Evolutionary conservation across 2,797 vertebrate species (phyloP).

Genomic region (Lemur catta): DNA sequence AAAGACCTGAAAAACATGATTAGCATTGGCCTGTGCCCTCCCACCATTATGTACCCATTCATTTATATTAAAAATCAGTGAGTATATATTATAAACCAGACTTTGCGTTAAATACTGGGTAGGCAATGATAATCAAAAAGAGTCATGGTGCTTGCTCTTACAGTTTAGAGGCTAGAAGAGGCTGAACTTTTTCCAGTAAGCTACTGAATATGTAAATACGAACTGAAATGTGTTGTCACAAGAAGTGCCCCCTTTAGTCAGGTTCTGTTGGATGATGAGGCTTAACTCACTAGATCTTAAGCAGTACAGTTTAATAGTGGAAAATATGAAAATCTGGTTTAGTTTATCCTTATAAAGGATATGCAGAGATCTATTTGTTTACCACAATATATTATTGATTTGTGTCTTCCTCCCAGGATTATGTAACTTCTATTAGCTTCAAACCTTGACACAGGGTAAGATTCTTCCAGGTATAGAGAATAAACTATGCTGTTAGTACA

Average conservation of each 20-base stretch:
- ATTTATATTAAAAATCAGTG: not conserved
- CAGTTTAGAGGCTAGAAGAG: not conserved
- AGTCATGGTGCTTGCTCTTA: not conserved
- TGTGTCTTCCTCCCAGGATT: not conserved
- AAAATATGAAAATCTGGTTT: not conserved
- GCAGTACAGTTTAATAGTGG: not conserved
- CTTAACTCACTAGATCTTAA: not conserved
- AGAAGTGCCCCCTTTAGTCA: not conserved
- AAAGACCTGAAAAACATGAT: not conserved
- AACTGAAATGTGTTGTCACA: not conserved
- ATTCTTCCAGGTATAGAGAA: not conserved
- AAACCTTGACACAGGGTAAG: not conserved
- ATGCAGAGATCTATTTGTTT: not conserved
- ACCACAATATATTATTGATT: not conserved
- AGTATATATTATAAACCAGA: not conserved
- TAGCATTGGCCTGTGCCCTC: not conserved
- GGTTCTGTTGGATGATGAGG: not conserved
- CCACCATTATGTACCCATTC: not conserved
- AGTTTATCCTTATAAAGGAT: not conserved
- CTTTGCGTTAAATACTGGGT: not conserved
- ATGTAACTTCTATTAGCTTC: not conserved
- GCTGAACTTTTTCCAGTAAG: not conserved
- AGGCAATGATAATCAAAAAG: not conserved
- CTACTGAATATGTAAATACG: not conserved
- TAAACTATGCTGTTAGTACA: not conserved